Percentiles rank a stretch among this genome's conserved stretches.
Evolutionary conservation across 2,888 invertebrate genomes (phyloP).

Genomic region (Leptopilina syphax): DNA sequence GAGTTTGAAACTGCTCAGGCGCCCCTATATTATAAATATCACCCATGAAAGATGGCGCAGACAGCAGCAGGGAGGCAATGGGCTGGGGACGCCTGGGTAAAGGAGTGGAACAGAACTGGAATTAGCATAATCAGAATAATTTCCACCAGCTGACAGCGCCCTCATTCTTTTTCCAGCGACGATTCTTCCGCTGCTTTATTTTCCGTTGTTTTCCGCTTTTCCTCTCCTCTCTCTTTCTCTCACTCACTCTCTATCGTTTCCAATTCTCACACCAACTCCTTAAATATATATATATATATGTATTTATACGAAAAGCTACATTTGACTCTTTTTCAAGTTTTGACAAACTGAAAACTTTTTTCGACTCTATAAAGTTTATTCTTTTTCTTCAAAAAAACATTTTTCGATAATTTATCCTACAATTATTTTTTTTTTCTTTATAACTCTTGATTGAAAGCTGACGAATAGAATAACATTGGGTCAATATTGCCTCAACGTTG

Average conservation of each 20-base stretch:
- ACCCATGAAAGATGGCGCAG: conserved; percentile 77
- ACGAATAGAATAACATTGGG: too few relatives aligned
- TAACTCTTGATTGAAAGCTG: too few relatives aligned
- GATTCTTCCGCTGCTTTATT: conserved; percentile 76
- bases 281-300: neutral
- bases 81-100: conserved; percentile 72
- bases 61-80: conserved; percentile 75
- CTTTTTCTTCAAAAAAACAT: too few relatives aligned
- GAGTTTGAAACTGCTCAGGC: conserved; percentile 76
- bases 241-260: conserved; percentile 53
- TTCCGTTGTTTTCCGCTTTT: conserved; percentile 74
- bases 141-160: conserved; percentile 81
- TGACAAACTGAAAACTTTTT: conserved; percentile 56
- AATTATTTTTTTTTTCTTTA: too few relatives aligned
- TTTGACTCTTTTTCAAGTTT: conserved; percentile 56
- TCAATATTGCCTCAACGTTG: too few relatives aligned
- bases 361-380: neutral
- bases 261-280: conserved; percentile 62
- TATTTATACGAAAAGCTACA: conserved; percentile 52
- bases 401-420: too few relatives aligned
- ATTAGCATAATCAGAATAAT: conserved; percentile 83
- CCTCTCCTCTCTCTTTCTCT: conserved; percentile 45
- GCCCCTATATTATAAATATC: conserved; percentile 77
- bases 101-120: conserved; percentile 79
- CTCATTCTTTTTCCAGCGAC: conserved; percentile 79